A percentile compares a stretch with the other conserved stretches of the same genome.
phyloP scores from a whole-genome alignment of 2,113 vertebrate genomes.

The Cyanoramphus novaezelandiae region DNA sequence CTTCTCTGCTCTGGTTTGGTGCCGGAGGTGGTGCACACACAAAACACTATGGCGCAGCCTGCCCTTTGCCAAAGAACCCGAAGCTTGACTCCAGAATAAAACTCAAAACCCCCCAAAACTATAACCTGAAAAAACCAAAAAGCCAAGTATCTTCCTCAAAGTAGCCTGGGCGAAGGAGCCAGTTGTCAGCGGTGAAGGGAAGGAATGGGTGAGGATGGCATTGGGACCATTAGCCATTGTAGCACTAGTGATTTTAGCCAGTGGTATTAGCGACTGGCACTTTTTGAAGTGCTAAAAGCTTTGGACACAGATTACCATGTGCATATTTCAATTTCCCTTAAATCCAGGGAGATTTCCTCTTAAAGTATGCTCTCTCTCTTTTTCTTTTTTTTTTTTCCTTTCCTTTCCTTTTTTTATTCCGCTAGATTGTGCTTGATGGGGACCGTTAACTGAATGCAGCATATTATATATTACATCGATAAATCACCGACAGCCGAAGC shows the following conservation, averaged over 20 bases:
- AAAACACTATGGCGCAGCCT: not conserved
- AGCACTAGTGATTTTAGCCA: not conserved
- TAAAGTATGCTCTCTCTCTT: not conserved
- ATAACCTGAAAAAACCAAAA: not conserved
- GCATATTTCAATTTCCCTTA: slow-evolving; percentile 42
- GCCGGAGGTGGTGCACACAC: not conserved
- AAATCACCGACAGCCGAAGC: slow-evolving; percentile 31
- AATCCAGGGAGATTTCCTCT: slow-evolving; percentile 47
- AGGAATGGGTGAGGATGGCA: not conserved
- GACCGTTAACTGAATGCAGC: slow-evolving; percentile 45
- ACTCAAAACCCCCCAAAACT: not conserved
- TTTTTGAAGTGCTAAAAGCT: slow-evolving; percentile 55
- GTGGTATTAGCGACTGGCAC: not conserved
- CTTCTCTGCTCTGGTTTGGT: not conserved
- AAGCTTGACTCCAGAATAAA: not conserved
- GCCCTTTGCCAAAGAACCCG: not conserved
- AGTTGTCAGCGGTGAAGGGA: not conserved
- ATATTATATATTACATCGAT: slow-evolving; percentile 53
- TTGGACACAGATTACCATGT: slow-evolving; percentile 3
- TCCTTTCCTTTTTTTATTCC: not conserved
- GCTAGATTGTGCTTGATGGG: slow-evolving; percentile 49
- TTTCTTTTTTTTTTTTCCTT: not conserved
- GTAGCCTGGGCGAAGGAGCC: not conserved
- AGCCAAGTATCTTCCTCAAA: not conserved
- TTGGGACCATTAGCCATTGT: not conserved